Evolutionary conservation across 1,140 invertebrate species (phyloP).

Genomic region (Plutomurus gul): DNA sequence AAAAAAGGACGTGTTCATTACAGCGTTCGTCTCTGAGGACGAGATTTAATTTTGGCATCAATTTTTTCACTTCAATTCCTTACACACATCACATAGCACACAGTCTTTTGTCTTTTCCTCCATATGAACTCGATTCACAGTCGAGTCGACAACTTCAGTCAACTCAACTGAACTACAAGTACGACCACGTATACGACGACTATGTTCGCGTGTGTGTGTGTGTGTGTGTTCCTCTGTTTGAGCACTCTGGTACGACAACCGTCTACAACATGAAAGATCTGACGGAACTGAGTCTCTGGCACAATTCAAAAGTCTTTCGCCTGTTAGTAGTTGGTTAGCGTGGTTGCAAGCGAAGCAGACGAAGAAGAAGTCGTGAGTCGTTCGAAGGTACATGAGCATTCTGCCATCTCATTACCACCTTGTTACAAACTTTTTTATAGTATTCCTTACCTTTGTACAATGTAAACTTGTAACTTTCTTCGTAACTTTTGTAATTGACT

Average conservation of each 20-base stretch:
- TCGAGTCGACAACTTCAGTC: no score
- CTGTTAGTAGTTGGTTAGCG: conserved; percentile 15
- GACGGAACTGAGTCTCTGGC: no score
- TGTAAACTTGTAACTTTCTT: conserved; percentile 30
- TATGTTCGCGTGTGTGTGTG: neutral
- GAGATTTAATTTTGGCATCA: conserved; percentile 29
- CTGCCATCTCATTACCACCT: conserved; percentile 26
- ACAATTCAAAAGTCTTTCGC: conserved; percentile 16
- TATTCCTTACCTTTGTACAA: conserved; percentile 21
- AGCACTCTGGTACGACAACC: no score
- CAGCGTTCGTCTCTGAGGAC: conserved; percentile 17
- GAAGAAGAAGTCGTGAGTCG: no score
- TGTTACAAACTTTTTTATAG: conserved; percentile 28
- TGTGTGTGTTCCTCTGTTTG: no score
- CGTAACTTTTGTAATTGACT: conserved; percentile 24
- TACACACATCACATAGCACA: conserved; percentile 12
- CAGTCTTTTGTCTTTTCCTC: neutral
- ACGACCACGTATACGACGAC: neutral
- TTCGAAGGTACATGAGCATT: conserved; percentile 24
- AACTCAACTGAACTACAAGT: no score
- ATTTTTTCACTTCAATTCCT: conserved; percentile 30
- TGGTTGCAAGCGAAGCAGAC: no score
- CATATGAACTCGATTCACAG: neutral
- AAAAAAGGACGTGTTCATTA: conserved; percentile 27
- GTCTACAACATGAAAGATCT: conserved; percentile 5